Evolutionary conservation across 2,113 vertebrate genomes (phyloP).

Genomic region (Clinocottus analis): DNA sequence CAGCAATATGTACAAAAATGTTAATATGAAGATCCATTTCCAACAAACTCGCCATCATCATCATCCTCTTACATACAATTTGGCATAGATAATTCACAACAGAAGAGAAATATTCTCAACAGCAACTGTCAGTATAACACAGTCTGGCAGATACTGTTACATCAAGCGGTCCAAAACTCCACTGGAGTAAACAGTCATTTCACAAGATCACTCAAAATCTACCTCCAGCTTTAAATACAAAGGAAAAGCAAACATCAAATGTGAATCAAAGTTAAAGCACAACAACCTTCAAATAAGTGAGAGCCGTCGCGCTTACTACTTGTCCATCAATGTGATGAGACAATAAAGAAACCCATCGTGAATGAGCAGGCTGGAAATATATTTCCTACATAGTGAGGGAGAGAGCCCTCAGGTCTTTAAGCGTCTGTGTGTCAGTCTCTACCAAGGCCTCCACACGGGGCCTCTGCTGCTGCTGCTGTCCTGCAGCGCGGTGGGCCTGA

Average conservation of each 20-base stretch:
- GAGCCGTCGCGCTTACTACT: constrained; percentile 54
- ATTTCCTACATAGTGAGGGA: constrained; percentile 79
- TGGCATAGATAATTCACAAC: constrained; percentile 63
- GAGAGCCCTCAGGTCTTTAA: constrained; percentile 59
- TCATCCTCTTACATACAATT: constrained; percentile 34
- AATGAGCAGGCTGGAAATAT: constrained; percentile 72
- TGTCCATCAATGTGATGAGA: constrained; percentile 85
- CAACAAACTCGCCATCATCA: constrained; percentile 16
- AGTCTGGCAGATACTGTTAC: constrained; percentile 61
- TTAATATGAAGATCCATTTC: constrained; percentile 11
- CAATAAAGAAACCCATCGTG: constrained; percentile 51
- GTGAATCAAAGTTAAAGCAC: constrained; percentile 61
- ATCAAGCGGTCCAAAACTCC: constrained; percentile 75
- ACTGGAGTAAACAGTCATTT: constrained; percentile 79
- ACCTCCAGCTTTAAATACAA: constrained; percentile 61
- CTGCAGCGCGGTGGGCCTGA: constrained; percentile 66
- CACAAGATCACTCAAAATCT: constrained; percentile 62
- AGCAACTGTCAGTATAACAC: constrained; percentile 67
- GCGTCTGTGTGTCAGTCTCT: constrained; percentile 64
- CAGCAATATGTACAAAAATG: constrained; percentile 33
- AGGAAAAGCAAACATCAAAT: constrained; percentile 50
- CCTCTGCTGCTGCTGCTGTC: constrained; percentile 71
- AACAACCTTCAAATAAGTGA: constrained; percentile 59
- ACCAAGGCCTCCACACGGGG: constrained; percentile 91
- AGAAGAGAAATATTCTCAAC: constrained; percentile 83